Conservation (phyloP, 2,888 invertebrate species). For the Eurois occulta region DNA sequence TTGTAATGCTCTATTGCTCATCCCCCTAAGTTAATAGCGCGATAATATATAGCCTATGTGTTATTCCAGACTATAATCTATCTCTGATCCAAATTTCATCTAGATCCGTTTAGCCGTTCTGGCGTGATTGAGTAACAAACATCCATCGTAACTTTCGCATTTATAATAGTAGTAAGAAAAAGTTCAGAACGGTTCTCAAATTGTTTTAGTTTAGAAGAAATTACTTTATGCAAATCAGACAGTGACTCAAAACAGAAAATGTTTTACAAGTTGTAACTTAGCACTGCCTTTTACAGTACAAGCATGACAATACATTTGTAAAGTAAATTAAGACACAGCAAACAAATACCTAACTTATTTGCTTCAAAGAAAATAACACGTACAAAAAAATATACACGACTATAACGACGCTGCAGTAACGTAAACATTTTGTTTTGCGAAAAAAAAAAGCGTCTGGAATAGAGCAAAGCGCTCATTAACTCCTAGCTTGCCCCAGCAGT, state of each 20-base stretch:
- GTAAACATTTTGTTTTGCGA: slow-evolving; percentile 67
- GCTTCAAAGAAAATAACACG: neutral
- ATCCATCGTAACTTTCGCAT: too few relatives aligned
- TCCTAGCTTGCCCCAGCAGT: slow-evolving; percentile 64
- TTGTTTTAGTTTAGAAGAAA: neutral
- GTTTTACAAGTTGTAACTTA: neutral
- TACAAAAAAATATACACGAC: slow-evolving; percentile 16
- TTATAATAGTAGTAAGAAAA: too few relatives aligned
- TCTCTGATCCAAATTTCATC: too few relatives aligned
- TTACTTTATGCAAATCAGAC: neutral
- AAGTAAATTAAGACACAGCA: neutral
- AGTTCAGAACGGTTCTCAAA: neutral
- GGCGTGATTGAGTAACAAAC: too few relatives aligned
- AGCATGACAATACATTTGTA: neutral
- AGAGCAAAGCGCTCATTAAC: slow-evolving; percentile 79
- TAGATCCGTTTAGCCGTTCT: too few relatives aligned
- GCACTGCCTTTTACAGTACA: too few relatives aligned
- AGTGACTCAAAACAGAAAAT: neutral
- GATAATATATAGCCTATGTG: too few relatives aligned
- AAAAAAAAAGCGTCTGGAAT: slow-evolving; percentile 68
- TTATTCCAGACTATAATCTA: too few relatives aligned
- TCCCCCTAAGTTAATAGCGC: too few relatives aligned
- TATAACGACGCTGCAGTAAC: slow-evolving; percentile 35
- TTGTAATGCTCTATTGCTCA: too few relatives aligned
- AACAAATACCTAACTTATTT: slow-evolving; percentile 4